Evolutionary conservation across 2,888 invertebrate species (phyloP).

Genomic region (Anoplius nigerrimus): DNA sequence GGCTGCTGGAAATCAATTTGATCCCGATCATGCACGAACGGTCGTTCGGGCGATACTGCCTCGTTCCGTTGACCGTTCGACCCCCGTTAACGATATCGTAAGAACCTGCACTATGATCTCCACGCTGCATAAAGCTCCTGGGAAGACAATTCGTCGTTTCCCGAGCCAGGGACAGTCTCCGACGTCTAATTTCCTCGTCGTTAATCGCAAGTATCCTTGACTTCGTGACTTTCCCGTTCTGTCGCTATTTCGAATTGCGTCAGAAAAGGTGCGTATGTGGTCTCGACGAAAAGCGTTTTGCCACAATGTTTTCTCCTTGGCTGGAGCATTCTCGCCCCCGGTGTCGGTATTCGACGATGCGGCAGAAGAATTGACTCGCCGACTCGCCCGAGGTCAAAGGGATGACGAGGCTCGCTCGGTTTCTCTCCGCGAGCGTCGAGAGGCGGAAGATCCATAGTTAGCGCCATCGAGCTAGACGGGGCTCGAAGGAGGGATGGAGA

Average conservation of each 20-base stretch:
- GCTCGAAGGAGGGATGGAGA: slow-evolving; percentile 26
- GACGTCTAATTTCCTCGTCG: too few species aligned
- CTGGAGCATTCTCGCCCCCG: neutral
- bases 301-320: too few species aligned
- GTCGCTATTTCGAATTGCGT: too few species aligned
- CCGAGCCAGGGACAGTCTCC: neutral
- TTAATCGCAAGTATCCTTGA: too few species aligned
- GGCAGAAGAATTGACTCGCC: slow-evolving; percentile 46
- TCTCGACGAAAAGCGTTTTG: too few species aligned
- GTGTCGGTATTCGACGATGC: slow-evolving; percentile 1
- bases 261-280: too few species aligned
- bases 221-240: too few species aligned
- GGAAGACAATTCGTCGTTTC: neutral
- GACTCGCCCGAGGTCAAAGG: slow-evolving; percentile 42
- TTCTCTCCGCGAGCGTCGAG: slow-evolving; percentile 13
- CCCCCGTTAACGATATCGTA: neutral
- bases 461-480: slow-evolving; percentile 17
- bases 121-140: neutral
- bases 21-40: too few species aligned
- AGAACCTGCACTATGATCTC: neutral
- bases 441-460: slow-evolving; percentile 32
- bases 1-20: too few species aligned
- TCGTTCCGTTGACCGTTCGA: too few species aligned
- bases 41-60: too few species aligned
- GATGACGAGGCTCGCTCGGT: slow-evolving; percentile 7